These are phyloP conservation scores for Trachymyrmex cornetzi DNA, from an alignment of 1,140 invertebrate genomes.

Conservation along the genomic window DNA sequence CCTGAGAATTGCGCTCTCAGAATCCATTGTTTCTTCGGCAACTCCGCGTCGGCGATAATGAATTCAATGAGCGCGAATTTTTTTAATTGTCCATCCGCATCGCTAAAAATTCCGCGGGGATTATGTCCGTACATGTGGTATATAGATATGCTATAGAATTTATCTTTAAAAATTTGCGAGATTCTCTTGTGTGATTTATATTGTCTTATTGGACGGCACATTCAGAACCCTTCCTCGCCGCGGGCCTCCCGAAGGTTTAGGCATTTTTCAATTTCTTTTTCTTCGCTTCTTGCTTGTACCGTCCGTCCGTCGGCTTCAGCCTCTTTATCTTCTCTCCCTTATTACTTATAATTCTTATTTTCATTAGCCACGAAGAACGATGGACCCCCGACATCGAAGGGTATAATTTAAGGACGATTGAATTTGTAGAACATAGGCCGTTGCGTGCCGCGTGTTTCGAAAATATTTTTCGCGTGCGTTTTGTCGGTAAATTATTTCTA, in stretches of 20 bases:
- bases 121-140: neutral
- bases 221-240: constrained; percentile 39
- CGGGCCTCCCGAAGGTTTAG: constrained; percentile 5
- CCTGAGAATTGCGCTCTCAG: constrained; percentile 48
- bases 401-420: constrained; percentile 74
- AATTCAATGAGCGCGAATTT: constrained; percentile 16
- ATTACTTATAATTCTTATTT: constrained; percentile 70
- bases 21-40: constrained; percentile 47
- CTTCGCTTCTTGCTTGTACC: neutral
- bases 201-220: constrained; percentile 21
- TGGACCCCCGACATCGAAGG: constrained; percentile 60
- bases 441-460: constrained; percentile 41
- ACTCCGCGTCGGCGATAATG: neutral
- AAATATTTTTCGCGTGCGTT: constrained; percentile 22
- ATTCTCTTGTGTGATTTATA: constrained; percentile 37
- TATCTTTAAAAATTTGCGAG: neutral
- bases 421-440: constrained; percentile 57
- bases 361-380: constrained; percentile 46
- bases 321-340: constrained; percentile 65
- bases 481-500: constrained; percentile 19
- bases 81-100: neutral
- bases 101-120: neutral
- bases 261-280: constrained; percentile 18
- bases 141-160: neutral
- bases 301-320: constrained; percentile 51